Evolutionary conservation across 2,797 vertebrate species (phyloP), one percentile per base, ranked within the genome.

Genomic region (Eurystomus glaucurus): DNA sequence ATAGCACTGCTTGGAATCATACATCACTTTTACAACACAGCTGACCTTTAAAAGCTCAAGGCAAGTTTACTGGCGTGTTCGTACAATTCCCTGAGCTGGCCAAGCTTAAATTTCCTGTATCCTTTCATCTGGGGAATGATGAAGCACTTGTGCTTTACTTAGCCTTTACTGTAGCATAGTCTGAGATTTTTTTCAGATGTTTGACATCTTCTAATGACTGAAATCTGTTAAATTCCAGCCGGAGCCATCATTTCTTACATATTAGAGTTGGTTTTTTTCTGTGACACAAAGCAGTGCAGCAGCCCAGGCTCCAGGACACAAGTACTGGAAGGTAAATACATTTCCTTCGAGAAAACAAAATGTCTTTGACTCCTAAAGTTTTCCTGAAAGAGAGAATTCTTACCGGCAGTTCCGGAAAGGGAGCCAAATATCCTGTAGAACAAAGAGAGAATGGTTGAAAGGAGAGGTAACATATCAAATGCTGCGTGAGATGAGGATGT

Each of bases 381-480:
- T 85, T 77, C 28, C n/a, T 58, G 20, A 75, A 85, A 33, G 45
- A 87, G 41, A 58, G 6, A 7, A 50, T 74, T 80, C 96, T 98
- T 97, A 97, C 97, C 97, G 0, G 39, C 20, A 57, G 35, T 89
- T 96, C 80, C 96, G 0, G 93, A 64, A 57, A 48, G 41, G 45
- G 91, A 84, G 37, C 96, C 91, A 54, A 96, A 78, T 45, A 95
- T 77, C 84, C 97, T 97, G 95, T 58, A 50, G 66, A 69, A 58
- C 22, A 94, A 68, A 94, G 55, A 83, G 65, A 82, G 4, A 85
- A 66, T 11, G 25, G 77, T 76, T 95, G 54, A 70, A 84, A 75
- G 43, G 54, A 84, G 60, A 58, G 6, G 29, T n/a, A 78, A 46
- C 39, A 22, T n/a, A 69, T 20, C 26, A 68, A 61, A 28, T 58